Evolutionary conservation across 2,113 vertebrate species (phyloP), one percentile per base, ranked within the genome.

Genomic region (Sinosuthora webbiana): DNA sequence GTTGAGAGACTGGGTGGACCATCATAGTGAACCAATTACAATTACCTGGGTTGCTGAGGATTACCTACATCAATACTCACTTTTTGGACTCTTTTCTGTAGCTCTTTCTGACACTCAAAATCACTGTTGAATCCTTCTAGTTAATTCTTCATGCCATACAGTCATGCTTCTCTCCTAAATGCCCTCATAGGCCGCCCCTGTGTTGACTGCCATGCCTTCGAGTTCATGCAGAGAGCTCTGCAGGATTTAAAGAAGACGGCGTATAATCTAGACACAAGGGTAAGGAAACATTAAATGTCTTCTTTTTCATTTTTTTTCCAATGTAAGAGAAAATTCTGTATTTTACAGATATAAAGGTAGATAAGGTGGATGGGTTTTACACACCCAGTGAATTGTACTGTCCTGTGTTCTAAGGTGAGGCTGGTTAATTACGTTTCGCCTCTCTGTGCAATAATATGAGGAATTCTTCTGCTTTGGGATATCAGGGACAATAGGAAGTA

Each of bases 151-250:
- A 24, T 63, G 27, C 18, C 28, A 15, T 33, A 6, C 8, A 60
- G 19, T 86, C 44, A 39, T 24, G 17, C 50, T 33, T 87, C 18
- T 92, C 19, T 92, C 19, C 65, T 55, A 47, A 95, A 89, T 56
- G 22, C 45, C 78, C 39, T 90, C 64, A 65, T 83, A 99, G 99
- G 99, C 96, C 99, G 99, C 27, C 99, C 99, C 16, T 99, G 99
- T 97, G 99, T 99, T 91, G 99, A 99, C 44, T 99, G 99, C 89
- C 99, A 99, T 93, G 99, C 99, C 1, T 99, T 99, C 90, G 99
- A 99, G 96, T 99, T 99, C 89, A 99, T 99, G 99, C 99, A 99
- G 98, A 98, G 99, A 90, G 99, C 99, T 45, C 97, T 99, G 96
- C 99, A 99, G 96, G 99, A 99, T 96, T 97, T 99, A 75, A 99